phyloP scores from a whole-genome alignment of 2,113 vertebrate species.

The Naja naja region DNA sequence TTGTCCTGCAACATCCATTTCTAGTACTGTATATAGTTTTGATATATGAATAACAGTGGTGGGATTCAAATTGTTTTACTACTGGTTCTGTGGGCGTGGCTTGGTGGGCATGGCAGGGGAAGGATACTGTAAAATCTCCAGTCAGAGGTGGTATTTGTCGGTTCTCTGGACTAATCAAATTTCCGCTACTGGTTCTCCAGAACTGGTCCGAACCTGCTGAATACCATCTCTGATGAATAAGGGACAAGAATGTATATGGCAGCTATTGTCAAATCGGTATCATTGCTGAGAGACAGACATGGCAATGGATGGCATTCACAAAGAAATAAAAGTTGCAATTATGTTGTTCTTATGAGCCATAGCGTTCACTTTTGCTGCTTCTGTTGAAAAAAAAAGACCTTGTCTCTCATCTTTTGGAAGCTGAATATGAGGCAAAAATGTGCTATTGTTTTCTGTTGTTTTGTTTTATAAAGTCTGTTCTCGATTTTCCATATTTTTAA shows the following conservation, averaged over 20 bases:
- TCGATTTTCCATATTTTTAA: neutral
- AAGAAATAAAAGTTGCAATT: neutral
- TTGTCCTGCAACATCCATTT: neutral
- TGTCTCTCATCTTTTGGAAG: neutral
- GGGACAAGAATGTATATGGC: neutral
- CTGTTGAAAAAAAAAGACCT: neutral
- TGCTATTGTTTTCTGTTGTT: neutral
- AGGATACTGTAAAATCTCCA: too few species aligned
- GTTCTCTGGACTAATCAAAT: too few species aligned
- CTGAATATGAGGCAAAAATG: neutral
- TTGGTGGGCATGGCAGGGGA: too few species aligned
- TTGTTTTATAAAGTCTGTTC: neutral
- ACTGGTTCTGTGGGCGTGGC: too few species aligned
- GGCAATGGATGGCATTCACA: neutral
- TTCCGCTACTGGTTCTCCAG: too few species aligned
- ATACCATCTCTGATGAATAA: too few species aligned
- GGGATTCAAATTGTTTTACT: too few species aligned
- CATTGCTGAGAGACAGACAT: neutral
- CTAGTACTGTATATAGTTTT: neutral
- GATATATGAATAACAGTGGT: neutral
- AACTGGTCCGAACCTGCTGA: too few species aligned
- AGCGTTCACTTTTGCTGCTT: neutral
- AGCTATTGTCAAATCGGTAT: neutral
- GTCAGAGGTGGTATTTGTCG: too few species aligned
- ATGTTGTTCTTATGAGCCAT: neutral